phyloP scores from a whole-genome alignment of 1,140 invertebrate species.

The Mya arenaria region DNA sequence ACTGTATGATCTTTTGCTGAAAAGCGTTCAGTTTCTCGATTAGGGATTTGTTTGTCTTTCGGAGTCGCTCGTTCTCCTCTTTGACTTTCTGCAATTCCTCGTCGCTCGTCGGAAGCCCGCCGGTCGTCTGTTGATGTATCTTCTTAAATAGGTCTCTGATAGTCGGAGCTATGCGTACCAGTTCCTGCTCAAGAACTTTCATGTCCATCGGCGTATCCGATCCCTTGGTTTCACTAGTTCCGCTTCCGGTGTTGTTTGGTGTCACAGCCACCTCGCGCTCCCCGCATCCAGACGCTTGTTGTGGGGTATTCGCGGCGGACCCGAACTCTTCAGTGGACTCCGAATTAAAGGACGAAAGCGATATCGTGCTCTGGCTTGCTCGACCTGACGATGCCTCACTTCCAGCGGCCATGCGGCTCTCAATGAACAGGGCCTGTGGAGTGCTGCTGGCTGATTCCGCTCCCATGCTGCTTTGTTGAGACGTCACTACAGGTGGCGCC shows the following conservation, averaged over 20 bases:
- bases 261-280: not conserved
- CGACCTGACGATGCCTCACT: not conserved
- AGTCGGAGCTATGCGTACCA: constrained; percentile 47
- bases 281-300: not conserved
- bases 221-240: too few relatives aligned
- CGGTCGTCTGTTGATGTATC: constrained; percentile 43
- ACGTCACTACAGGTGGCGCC: not conserved
- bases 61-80: constrained; percentile 65
- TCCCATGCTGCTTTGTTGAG: constrained; percentile 1
- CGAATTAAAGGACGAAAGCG: constrained; percentile 34
- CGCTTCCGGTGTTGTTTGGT: too few relatives aligned
- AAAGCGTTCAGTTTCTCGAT: constrained; percentile 69
- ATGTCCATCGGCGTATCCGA: constrained; percentile 43
- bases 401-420: not conserved
- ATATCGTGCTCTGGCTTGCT: constrained; percentile 15
- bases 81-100: constrained; percentile 62
- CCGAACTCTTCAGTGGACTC: not conserved
- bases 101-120: constrained; percentile 30
- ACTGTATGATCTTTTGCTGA: constrained; percentile 66
- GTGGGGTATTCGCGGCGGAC: not conserved
- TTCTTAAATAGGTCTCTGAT: constrained; percentile 57
- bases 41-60: constrained; percentile 65
- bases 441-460: not conserved
- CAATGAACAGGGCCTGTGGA: not conserved
- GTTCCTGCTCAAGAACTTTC: constrained; percentile 47